Conservation (phyloP, 1,140 invertebrate genomes). For the Hydropsyche tenuis region DNA sequence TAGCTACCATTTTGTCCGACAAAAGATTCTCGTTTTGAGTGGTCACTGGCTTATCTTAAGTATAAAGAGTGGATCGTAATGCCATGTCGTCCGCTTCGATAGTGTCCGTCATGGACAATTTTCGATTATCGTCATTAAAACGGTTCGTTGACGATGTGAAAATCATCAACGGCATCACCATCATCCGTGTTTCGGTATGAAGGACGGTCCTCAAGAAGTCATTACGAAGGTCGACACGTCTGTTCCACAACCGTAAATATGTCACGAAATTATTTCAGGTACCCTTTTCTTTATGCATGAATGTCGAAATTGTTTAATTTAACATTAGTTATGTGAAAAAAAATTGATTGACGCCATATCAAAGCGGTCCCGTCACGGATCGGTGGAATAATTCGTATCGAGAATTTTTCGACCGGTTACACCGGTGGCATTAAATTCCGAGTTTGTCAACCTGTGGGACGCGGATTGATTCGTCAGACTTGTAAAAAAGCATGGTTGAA, state of each 20-base stretch:
- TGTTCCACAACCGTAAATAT: too few relatives aligned
- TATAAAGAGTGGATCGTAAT: conserved; percentile 1
- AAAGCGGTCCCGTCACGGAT: not conserved
- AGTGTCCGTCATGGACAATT: conserved; percentile 14
- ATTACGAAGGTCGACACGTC: too few relatives aligned
- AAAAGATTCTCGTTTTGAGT: too few relatives aligned
- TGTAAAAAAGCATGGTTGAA: not conserved
- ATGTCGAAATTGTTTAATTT: too few relatives aligned
- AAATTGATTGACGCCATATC: not conserved
- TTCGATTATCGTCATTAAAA: conserved; percentile 16
- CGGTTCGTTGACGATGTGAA: conserved; percentile 10
- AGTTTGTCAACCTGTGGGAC: conserved; percentile 3
- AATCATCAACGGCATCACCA: not conserved
- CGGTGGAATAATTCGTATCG: not conserved
- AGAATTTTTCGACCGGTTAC: not conserved
- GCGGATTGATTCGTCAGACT: not conserved
- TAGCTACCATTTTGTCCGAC: too few relatives aligned
- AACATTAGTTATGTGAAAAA: not conserved
- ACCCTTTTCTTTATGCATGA: too few relatives aligned
- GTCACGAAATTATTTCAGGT: too few relatives aligned
- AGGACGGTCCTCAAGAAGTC: too few relatives aligned
- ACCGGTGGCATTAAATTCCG: not conserved
- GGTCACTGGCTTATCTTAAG: too few relatives aligned
- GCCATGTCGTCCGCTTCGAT: conserved; percentile 8
- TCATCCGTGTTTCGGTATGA: too few relatives aligned